Conservation (phyloP, 2,797 vertebrate genomes). For the Ptychobarbus kaznakovi region DNA sequence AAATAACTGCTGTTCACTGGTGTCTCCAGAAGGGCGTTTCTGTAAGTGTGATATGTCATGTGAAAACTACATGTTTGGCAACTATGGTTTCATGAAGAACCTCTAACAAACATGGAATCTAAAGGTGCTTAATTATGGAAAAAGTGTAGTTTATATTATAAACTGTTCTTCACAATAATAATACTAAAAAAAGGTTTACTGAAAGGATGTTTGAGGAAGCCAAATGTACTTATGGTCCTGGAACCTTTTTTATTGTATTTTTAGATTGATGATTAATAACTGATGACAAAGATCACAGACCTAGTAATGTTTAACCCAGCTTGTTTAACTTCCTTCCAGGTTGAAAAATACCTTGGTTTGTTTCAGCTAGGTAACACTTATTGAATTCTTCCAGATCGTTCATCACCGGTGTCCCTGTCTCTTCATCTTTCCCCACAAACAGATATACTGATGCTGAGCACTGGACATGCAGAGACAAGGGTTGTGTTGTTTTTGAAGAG, state of each 20-base stretch:
- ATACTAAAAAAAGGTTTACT: too few relatives aligned
- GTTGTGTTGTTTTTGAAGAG: conserved; percentile 13
- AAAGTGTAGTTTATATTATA: neutral
- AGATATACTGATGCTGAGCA: conserved; percentile 19
- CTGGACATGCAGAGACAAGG: conserved; percentile 26
- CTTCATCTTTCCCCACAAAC: neutral
- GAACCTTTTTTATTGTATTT: neutral
- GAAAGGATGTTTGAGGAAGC: neutral
- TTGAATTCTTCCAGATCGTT: conserved; percentile 2
- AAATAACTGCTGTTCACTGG: too few relatives aligned
- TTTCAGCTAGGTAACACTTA: conserved; percentile 8
- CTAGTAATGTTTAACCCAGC: conserved; percentile 10
- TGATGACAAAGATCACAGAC: neutral
- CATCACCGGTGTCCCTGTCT: conserved; percentile 21
- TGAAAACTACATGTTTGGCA: neutral
- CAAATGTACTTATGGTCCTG: neutral
- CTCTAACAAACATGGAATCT: neutral
- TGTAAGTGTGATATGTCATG: neutral
- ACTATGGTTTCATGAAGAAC: neutral
- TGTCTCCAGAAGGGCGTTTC: too few relatives aligned
- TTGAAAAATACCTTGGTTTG: conserved; percentile 4
- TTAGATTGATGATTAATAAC: neutral
- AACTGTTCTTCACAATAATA: neutral
- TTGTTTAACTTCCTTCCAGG: neutral
- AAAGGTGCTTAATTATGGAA: neutral